phyloP scores from a whole-genome alignment of 2,797 vertebrate species.

The Sarcophilus harrisii region DNA sequence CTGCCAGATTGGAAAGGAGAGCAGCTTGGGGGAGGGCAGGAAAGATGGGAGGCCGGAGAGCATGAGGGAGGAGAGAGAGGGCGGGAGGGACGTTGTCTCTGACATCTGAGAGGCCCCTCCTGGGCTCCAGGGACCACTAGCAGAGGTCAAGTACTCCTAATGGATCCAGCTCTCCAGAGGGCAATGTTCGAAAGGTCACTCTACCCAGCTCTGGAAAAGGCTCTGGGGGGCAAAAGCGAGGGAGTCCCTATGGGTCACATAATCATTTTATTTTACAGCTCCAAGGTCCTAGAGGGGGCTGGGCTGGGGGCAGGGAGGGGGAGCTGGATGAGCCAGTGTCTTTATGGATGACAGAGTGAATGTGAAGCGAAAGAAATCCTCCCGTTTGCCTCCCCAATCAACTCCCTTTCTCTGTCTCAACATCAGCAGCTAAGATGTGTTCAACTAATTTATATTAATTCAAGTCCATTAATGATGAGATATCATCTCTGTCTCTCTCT shows the following conservation, averaged over 20 bases:
- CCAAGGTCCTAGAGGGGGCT: constrained; percentile 41
- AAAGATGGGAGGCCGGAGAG: background rate
- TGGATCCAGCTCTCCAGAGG: constrained; percentile 30
- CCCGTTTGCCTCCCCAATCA: constrained; percentile 79
- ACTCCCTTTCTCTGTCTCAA: constrained; percentile 82
- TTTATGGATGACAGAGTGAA: constrained; percentile 82
- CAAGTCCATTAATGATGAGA: constrained; percentile 88
- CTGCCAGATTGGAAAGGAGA: background rate
- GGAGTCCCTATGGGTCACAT: constrained; percentile 54
- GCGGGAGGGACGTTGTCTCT: constrained; percentile 20
- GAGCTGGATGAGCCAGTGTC: constrained; percentile 73
- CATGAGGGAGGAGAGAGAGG: background rate
- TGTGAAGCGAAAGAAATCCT: constrained; percentile 80
- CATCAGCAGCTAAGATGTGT: constrained; percentile 73
- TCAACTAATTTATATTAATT: constrained; percentile 88
- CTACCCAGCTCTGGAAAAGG: constrained; percentile 69
- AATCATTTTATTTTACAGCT: constrained; percentile 63
- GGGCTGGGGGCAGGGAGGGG: background rate
- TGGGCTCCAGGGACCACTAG: background rate
- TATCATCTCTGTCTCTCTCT: constrained; percentile 78
- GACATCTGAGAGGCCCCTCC: constrained; percentile 1
- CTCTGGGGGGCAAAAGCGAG: constrained; percentile 48
- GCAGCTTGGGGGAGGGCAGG: background rate
- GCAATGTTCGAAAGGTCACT: constrained; percentile 76
- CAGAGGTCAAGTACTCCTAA: constrained; percentile 56